Evolutionary conservation across 1,140 invertebrate species (phyloP).

Genomic region (Drosophila tristis): DNA sequence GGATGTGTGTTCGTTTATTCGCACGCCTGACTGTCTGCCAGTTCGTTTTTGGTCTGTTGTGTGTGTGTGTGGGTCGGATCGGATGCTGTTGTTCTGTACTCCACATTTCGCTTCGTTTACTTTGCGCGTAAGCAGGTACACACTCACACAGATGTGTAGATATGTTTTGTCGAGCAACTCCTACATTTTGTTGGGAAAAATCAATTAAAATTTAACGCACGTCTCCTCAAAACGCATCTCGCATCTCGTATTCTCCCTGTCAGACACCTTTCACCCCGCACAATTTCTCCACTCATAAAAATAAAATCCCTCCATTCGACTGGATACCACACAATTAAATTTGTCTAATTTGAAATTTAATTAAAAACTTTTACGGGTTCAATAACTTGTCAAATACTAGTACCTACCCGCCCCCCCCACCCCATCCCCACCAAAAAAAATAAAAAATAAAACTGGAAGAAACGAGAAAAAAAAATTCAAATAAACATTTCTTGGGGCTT

Average conservation of each 20-base stretch:
- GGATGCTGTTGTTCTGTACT: slow-evolving; percentile 61
- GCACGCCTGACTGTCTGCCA: slow-evolving; percentile 75
- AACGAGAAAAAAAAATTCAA: slow-evolving; percentile 3
- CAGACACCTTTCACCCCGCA: neutral
- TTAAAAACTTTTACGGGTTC: slow-evolving; percentile 79
- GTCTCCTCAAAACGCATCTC: slow-evolving; percentile 41
- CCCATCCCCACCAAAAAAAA: slow-evolving; percentile 1
- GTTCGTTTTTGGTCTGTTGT: slow-evolving; percentile 56
- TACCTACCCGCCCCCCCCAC: no score
- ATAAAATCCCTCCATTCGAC: slow-evolving; percentile 33
- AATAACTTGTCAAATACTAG: slow-evolving; percentile 62
- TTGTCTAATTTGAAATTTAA: slow-evolving; percentile 79
- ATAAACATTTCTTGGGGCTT: slow-evolving; percentile 24
- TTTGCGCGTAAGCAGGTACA: slow-evolving; percentile 62
- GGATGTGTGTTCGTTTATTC: slow-evolving; percentile 53
- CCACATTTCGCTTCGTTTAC: slow-evolving; percentile 67
- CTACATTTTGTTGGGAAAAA: slow-evolving; percentile 69
- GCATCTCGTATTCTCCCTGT: slow-evolving; percentile 10
- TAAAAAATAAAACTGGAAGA: neutral
- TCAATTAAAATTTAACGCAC: slow-evolving; percentile 81
- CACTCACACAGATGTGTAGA: slow-evolving; percentile 10
- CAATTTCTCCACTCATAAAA: slow-evolving; percentile 23
- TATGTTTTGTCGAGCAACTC: slow-evolving; percentile 34
- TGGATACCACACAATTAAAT: slow-evolving; percentile 54
- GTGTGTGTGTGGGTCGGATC: slow-evolving; percentile 42